Percentiles rank a stretch among this genome's conserved stretches.
phyloP scores from a whole-genome alignment of 2,113 vertebrate species.

The Engystomops pustulosus region DNA sequence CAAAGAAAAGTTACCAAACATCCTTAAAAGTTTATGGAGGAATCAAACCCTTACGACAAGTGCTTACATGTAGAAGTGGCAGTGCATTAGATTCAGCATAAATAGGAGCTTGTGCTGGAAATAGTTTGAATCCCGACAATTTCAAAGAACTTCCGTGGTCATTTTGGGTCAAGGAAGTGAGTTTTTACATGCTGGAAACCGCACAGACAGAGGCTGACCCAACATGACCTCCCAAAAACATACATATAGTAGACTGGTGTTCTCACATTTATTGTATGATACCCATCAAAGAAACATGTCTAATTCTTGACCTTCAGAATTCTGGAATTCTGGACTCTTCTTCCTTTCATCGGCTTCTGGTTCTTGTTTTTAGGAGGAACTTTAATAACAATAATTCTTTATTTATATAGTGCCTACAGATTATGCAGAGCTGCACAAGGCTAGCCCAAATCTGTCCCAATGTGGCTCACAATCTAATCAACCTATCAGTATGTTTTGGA shows the following conservation, averaged over 20 bases:
- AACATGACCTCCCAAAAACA: background rate
- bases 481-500: too few relatives aligned
- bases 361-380: too few relatives aligned
- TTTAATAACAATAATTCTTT: too few relatives aligned
- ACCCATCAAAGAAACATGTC: too few relatives aligned
- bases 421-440: too few relatives aligned
- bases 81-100: background rate
- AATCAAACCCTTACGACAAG: background rate
- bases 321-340: too few relatives aligned
- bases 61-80: slow-evolving; percentile 21
- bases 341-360: too few relatives aligned
- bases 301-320: too few relatives aligned
- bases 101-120: background rate
- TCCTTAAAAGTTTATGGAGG: slow-evolving; percentile 14
- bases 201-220: background rate
- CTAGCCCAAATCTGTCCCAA: too few relatives aligned
- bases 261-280: background rate
- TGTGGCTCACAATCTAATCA: too few relatives aligned
- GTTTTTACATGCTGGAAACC: background rate
- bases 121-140: background rate
- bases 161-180: slow-evolving; percentile 11
- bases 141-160: background rate
- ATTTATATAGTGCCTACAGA: too few relatives aligned
- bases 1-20: background rate
- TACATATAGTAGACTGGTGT: too few relatives aligned